Base-by-base conservation (phyloP, 2,888 invertebrate species). In the Carcina quercana region DNA sequence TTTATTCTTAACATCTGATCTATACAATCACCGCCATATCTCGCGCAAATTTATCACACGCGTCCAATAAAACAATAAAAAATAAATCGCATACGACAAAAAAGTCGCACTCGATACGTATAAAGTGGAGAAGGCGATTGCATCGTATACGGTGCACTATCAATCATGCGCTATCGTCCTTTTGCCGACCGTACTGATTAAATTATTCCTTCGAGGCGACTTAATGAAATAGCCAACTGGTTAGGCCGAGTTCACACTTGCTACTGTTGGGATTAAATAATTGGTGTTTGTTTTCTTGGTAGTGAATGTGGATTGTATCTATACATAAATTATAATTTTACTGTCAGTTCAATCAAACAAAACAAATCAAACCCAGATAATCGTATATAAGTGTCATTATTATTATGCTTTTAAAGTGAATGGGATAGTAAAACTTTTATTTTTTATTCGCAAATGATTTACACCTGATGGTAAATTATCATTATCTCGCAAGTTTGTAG, bases 91-190 rank as follows among this genome's bases (percentile, higher is more conserved):
- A 20, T 10, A 30, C 30, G 32, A 24, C 22, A 21, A 15, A 41
- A 42, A 37, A 43, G 42, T 42, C 37, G 42, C 37, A 27, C 29
- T 43, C 25, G 37, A 43, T 26, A 41, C 41, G 21, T 15, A 24
- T 22, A 20, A 15, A 22, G 14, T 14, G 22, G 21, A 22, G 44
- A 50, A 49, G 53, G 47, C 56, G 67, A 67, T 68, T 54, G 62
- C 61, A 67, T 62, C 65, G 45, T 48, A 45, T 38, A 40, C 42
- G 42, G 45, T 53, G 47, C 65, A 59, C 69, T 68, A 83, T 83
- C 80, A 73, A 80, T 82, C 82, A 82, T 75, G 55, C 49, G 59
- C 73, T 78, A 80, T 82, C 80, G 64, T 76, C 61, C 64, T 74
- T 75, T 73, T 73, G 72, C 73, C 54, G 61, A 63, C 64, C 50